phyloP scores from a whole-genome alignment of 2,797 vertebrate species.

The Silurus aristotelis region DNA sequence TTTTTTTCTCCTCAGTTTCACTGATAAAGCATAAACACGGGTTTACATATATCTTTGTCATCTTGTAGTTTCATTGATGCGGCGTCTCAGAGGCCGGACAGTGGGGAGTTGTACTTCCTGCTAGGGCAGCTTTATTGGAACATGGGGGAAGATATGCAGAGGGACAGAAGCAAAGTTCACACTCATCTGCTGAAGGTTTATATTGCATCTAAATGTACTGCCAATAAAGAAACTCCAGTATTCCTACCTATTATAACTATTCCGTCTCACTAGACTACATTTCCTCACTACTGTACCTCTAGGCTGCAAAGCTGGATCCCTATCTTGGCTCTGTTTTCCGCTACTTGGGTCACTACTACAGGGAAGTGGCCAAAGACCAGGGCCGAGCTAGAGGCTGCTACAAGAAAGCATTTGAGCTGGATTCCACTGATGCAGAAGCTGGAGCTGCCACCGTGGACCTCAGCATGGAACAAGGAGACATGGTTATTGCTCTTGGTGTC shows the following conservation, averaged over 20 bases:
- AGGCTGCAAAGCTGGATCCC: conserved; percentile 93
- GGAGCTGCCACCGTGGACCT: conserved; percentile 89
- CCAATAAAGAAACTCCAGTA: not conserved
- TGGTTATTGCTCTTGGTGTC: conserved; percentile 70
- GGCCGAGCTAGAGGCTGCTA: conserved; percentile 91
- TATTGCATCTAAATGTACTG: not conserved
- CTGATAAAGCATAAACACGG: not conserved
- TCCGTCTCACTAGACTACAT: not conserved
- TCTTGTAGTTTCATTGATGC: conserved; percentile 83
- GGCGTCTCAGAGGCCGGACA: conserved; percentile 73
- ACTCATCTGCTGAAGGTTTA: conserved; percentile 89
- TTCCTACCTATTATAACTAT: not conserved
- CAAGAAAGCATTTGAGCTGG: conserved; percentile 91
- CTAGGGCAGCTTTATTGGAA: conserved; percentile 90
- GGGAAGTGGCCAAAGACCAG: conserved; percentile 80
- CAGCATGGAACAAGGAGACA: conserved; percentile 87
- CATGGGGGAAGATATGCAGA: conserved; percentile 87
- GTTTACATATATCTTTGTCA: not conserved
- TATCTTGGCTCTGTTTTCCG: conserved; percentile 82
- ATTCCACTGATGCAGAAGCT: conserved; percentile 81
- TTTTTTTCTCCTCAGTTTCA: not conserved
- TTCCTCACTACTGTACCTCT: not conserved
- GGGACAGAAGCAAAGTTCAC: conserved; percentile 86
- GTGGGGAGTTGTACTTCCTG: conserved; percentile 83
- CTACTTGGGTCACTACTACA: conserved; percentile 92